These are phyloP conservation scores for Tipula vernalis DNA, from an alignment of 2,888 invertebrate species.

Conservation along the genomic window DNA sequence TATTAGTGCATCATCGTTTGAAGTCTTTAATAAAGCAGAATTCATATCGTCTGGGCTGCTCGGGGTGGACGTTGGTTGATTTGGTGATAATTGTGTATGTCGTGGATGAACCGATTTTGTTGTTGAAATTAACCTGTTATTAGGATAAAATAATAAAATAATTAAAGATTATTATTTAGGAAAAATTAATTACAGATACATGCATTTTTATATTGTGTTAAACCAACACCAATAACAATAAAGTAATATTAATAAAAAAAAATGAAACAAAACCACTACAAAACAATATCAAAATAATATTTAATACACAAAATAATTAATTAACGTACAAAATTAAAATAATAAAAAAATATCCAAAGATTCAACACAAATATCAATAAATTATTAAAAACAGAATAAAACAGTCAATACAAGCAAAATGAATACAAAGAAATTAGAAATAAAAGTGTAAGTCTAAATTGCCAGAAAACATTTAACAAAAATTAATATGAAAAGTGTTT, in stretches of 20 bases:
- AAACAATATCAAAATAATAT: background rate
- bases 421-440: background rate
- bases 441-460: background rate
- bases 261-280: background rate
- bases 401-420: background rate
- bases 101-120: conserved; percentile 19
- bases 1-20: conserved; percentile 36
- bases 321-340: background rate
- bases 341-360: background rate
- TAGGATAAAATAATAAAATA: background rate
- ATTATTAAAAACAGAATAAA: background rate
- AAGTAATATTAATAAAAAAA: background rate
- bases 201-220: background rate
- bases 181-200: background rate
- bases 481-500: conserved; percentile 12
- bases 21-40: conserved; percentile 49
- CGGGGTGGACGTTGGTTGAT: conserved; percentile 39
- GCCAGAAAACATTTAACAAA: background rate
- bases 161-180: background rate
- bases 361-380: background rate
- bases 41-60: conserved; percentile 58
- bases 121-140: conserved; percentile 27
- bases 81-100: conserved; percentile 21
- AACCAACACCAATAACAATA: background rate
- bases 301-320: background rate